Evolutionary conservation across 2,888 invertebrate genomes (phyloP).

Genomic region (Hydrotaea cyrtoneurina): DNA sequence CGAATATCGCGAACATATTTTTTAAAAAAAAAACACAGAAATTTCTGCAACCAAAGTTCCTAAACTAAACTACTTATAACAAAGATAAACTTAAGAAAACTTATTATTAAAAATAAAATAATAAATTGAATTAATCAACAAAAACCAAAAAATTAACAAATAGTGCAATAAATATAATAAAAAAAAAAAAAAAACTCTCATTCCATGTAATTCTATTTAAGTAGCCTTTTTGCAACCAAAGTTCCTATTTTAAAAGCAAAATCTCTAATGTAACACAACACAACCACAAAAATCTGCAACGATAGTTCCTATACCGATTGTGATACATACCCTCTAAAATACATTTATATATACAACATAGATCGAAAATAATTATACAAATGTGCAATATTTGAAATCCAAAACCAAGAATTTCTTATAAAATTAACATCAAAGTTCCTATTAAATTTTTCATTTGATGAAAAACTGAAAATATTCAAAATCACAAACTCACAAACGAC

Average conservation of each 20-base stretch:
- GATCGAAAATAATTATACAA: not conserved
- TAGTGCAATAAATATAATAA: not conserved
- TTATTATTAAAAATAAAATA: not conserved
- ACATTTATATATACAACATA: not conserved
- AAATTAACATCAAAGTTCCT: not conserved
- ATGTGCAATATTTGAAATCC: not conserved
- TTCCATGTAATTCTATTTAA: constrained; percentile 1
- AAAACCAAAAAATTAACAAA: not conserved
- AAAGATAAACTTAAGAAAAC: not conserved
- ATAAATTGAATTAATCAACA: not conserved
- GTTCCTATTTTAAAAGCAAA: constrained; percentile 18
- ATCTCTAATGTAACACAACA: constrained; percentile 10
- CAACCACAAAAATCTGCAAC: constrained; percentile 7
- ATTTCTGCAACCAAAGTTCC: constrained; percentile 15
- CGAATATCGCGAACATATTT: not conserved
- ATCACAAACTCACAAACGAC: not conserved
- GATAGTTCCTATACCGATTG: constrained; percentile 27
- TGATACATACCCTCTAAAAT: constrained; percentile 6
- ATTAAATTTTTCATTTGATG: not conserved
- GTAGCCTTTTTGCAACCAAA: constrained; percentile 12
- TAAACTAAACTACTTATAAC: not conserved
- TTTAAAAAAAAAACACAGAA: not conserved
- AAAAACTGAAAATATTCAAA: constrained; percentile 9
- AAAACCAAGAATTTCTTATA: not conserved
- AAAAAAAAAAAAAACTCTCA: not conserved